Evolutionary conservation across 2,113 vertebrate genomes (phyloP).

Genomic region (Platysteira castanea): DNA sequence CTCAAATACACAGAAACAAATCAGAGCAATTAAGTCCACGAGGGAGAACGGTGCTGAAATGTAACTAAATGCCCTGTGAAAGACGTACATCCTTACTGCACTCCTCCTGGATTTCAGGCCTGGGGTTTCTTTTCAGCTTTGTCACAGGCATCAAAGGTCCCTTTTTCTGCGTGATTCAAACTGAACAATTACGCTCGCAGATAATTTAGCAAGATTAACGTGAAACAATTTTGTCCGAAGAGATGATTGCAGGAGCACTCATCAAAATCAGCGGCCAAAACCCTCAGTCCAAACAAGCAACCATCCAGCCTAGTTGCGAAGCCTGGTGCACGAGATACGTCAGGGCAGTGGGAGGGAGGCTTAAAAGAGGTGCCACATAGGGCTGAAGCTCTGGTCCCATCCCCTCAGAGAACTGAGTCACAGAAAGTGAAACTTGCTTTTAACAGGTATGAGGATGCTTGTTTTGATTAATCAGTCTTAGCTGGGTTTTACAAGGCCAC

Average conservation of each 20-base stretch:
- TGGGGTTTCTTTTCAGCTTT: not conserved
- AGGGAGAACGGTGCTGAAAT: not conserved
- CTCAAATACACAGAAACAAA: not conserved
- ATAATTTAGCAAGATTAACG: not conserved
- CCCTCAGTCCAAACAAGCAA: not conserved
- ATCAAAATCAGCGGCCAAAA: not conserved
- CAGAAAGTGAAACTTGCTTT: not conserved
- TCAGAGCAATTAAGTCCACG: too few relatives aligned
- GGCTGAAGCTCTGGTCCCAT: not conserved
- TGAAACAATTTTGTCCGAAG: not conserved
- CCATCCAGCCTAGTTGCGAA: not conserved
- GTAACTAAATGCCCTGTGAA: fast-evolving
- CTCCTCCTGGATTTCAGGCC: too few relatives aligned
- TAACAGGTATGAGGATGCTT: not conserved
- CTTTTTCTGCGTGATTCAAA: not conserved
- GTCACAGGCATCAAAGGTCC: not conserved
- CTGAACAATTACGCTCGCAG: fast-evolving
- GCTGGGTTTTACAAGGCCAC: not conserved
- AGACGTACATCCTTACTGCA: not conserved
- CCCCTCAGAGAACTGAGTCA: not conserved
- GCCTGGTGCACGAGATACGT: fast-evolving
- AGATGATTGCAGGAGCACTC: not conserved
- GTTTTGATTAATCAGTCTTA: not conserved
- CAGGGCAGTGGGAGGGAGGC: not conserved
- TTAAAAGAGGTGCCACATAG: fast-evolving